Evolutionary conservation across 2,888 invertebrate species (phyloP).

Genomic region (Capitulum mitella): DNA sequence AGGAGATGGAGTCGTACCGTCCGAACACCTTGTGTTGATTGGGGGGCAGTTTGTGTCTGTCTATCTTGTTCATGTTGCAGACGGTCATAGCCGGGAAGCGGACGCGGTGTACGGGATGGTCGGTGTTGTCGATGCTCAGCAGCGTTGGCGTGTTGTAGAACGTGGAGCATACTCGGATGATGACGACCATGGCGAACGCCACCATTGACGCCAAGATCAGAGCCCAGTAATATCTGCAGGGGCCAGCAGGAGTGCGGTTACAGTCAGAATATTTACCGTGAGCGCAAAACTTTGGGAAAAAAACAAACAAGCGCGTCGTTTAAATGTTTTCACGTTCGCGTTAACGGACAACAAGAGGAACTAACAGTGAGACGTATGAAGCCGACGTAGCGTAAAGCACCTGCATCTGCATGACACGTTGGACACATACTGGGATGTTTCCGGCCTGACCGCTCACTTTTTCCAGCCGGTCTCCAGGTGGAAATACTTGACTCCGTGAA

Average conservation of each 20-base stretch:
- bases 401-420: too few species aligned
- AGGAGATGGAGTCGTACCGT: too few species aligned
- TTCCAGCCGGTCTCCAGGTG: neutral
- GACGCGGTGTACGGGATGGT: conserved; percentile 27
- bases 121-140: conserved; percentile 30
- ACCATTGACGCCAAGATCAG: too few species aligned
- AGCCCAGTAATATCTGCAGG: neutral
- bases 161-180: conserved; percentile 27
- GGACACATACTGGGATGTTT: too few species aligned
- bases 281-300: too few species aligned
- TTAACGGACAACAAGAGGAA: too few species aligned
- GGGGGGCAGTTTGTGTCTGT: conserved; percentile 27
- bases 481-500: neutral
- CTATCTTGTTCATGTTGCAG: conserved; percentile 32
- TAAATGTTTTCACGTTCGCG: too few species aligned
- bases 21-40: neutral
- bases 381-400: too few species aligned
- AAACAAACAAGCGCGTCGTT: too few species aligned
- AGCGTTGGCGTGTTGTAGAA: conserved; percentile 28
- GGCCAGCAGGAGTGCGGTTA: neutral
- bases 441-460: too few species aligned
- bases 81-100: conserved; percentile 31
- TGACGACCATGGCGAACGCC: neutral
- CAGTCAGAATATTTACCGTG: too few species aligned
- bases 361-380: too few species aligned